These are phyloP conservation scores for Aleiodes sp. DNA, from an alignment of 1,140 invertebrate genomes.

Conservation along the genomic window DNA sequence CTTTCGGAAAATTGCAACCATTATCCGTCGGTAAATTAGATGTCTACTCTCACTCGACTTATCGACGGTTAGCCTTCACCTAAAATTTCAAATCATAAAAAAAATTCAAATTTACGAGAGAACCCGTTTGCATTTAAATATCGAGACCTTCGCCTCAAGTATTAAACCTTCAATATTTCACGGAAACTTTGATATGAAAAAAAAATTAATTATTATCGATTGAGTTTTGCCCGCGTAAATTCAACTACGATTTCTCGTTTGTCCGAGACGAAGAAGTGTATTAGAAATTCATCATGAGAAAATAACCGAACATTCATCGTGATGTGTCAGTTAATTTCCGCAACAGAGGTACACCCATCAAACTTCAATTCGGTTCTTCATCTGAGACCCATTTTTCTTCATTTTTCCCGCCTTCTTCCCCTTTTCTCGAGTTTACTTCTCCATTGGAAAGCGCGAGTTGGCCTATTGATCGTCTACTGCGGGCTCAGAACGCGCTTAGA, in stretches of 20 bases:
- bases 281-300: neutral
- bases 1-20: neutral
- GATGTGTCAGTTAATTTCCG: neutral
- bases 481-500: constrained; percentile 48
- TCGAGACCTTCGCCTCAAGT: no score
- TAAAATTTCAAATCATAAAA: neutral
- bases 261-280: neutral
- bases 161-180: no score
- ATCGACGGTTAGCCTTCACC: constrained; percentile 13
- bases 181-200: neutral
- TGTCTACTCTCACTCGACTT: neutral
- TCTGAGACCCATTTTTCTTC: neutral
- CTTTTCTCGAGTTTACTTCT: no score
- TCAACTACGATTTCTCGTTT: no score
- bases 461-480: constrained; percentile 60
- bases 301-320: neutral
- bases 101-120: neutral
- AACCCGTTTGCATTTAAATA: neutral
- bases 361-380: neutral
- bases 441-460: constrained; percentile 43
- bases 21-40: neutral
- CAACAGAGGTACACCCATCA: neutral
- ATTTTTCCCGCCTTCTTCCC: neutral
- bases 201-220: neutral
- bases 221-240: no score